Conservation (phyloP, 2,797 vertebrate genomes). For the Myotis pilosus region DNA sequence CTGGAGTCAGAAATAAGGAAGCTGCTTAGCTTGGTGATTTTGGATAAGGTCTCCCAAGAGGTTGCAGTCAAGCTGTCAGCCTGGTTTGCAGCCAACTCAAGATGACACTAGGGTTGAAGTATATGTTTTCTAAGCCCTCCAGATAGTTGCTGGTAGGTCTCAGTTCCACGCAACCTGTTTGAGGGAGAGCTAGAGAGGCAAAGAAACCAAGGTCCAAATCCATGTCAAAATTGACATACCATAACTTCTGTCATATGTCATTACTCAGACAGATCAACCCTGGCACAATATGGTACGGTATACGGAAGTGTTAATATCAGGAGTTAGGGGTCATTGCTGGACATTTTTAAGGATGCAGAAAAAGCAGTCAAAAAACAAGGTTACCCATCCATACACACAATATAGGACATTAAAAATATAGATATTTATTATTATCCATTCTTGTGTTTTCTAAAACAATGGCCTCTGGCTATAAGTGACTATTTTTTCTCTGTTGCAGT, state of each 20-base stretch:
- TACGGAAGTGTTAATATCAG: background rate
- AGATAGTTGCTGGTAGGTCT: background rate
- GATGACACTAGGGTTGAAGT: background rate
- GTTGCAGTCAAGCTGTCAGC: background rate
- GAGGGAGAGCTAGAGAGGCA: background rate
- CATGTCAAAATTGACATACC: background rate
- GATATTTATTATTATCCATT: background rate
- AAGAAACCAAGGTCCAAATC: background rate
- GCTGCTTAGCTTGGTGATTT: background rate
- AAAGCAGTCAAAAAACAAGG: background rate
- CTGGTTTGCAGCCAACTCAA: background rate
- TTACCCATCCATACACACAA: background rate
- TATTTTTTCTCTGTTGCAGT: background rate
- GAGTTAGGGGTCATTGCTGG: background rate
- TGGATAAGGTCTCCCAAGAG: background rate
- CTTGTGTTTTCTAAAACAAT: background rate
- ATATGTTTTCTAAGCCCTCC: background rate
- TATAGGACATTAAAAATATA: background rate
- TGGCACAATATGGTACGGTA: background rate
- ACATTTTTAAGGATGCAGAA: background rate
- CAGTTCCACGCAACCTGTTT: background rate
- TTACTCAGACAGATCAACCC: background rate
- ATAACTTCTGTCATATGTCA: background rate
- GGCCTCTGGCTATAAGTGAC: background rate
- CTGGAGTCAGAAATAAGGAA: background rate